Conservation (phyloP, 2,113 vertebrate genomes). For the Pavo muticus region DNA sequence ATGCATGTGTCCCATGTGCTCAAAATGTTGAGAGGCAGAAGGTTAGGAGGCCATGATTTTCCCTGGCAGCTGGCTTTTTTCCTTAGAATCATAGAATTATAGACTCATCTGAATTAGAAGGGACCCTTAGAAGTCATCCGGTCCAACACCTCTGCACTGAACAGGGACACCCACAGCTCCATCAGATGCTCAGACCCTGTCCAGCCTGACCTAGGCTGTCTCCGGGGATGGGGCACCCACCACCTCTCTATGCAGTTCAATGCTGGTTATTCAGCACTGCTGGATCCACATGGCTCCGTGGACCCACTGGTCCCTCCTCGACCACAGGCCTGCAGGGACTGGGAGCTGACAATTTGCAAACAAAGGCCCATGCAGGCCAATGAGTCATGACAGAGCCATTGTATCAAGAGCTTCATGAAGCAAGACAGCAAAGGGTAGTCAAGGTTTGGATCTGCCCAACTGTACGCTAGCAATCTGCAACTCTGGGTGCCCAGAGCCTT, state of each 20-base stretch:
- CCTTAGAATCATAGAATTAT: not conserved
- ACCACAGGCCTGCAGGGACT: not conserved
- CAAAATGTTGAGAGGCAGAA: not conserved
- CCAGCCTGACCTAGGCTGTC: no score
- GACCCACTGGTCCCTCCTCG: not conserved
- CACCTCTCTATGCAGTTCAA: not conserved
- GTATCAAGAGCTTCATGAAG: not conserved
- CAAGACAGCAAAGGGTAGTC: not conserved
- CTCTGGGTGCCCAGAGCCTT: not conserved
- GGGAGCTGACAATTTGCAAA: not conserved
- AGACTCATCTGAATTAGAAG: no score
- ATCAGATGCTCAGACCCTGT: no score
- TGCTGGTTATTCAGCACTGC: not conserved
- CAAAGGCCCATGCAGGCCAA: no score
- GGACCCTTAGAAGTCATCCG: no score
- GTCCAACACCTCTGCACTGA: no score
- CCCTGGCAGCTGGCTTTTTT: not conserved
- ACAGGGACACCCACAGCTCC: no score
- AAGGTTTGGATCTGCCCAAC: not conserved
- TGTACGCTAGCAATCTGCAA: not conserved
- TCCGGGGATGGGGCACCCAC: no score
- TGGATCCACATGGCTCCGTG: accelerated
- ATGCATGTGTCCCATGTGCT: not conserved
- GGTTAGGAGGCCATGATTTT: slow-evolving; percentile 50
- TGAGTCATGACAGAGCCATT: not conserved